phyloP scores from a whole-genome alignment of 2,113 vertebrate species.

The Salvator merianae region DNA sequence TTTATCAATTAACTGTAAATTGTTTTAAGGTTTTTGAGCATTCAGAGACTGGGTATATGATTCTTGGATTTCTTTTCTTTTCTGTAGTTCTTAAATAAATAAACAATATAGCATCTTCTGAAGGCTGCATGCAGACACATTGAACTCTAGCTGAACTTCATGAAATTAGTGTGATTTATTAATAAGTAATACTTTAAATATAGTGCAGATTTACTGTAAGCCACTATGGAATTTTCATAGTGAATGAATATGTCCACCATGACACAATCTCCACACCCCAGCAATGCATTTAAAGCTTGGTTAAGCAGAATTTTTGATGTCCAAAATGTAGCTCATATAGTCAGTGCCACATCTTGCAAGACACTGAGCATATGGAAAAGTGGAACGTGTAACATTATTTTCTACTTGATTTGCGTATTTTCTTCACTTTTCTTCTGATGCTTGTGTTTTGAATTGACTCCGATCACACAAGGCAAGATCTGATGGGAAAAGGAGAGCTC shows the following conservation, averaged over 20 bases:
- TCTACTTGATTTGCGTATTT: not conserved
- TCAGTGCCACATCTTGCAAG: not conserved
- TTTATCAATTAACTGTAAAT: constrained; percentile 61
- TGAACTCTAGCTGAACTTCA: constrained; percentile 40
- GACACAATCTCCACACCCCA: not conserved
- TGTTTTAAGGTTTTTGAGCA: constrained; percentile 43
- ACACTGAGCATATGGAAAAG: not conserved
- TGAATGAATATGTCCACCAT: constrained; percentile 4
- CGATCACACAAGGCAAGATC: no score
- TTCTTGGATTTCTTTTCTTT: not conserved
- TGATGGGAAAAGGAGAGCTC: not conserved
- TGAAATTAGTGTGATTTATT: constrained; percentile 37
- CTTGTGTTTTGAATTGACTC: not conserved
- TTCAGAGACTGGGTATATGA: not conserved
- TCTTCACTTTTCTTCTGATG: not conserved
- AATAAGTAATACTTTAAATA: constrained; percentile 32
- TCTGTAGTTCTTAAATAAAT: not conserved
- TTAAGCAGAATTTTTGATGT: not conserved
- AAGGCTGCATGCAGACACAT: not conserved
- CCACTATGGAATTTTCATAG: constrained; percentile 9
- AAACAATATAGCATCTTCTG: constrained; percentile 25
- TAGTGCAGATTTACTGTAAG: constrained; percentile 24
- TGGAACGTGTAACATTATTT: not conserved
- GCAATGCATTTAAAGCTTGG: not conserved
- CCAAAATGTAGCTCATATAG: not conserved